Conservation (phyloP, 2,888 invertebrate species). For the Eustalomyia histrio region DNA sequence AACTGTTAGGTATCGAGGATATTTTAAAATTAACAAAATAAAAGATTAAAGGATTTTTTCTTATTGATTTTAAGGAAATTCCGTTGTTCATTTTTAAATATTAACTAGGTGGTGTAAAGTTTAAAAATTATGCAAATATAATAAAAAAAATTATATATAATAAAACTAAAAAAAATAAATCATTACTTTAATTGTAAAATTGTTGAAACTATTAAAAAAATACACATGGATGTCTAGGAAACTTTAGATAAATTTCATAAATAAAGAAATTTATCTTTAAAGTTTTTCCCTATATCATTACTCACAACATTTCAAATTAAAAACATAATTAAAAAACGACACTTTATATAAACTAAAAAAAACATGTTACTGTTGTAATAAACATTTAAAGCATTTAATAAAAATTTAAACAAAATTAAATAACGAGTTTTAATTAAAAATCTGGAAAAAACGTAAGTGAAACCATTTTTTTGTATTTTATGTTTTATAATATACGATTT, state of each 20-base stretch:
- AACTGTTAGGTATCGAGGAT: too few relatives aligned
- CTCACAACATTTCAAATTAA: constrained; percentile 1
- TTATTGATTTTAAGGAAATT: too few relatives aligned
- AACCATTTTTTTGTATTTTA: too few relatives aligned
- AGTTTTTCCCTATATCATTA: background rate
- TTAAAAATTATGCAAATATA: background rate
- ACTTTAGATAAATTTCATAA: background rate
- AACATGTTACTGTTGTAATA: constrained; percentile 42
- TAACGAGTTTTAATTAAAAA: background rate
- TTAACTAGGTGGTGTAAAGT: too few relatives aligned
- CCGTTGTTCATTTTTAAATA: too few relatives aligned
- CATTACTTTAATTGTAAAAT: constrained; percentile 27
- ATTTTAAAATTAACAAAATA: too few relatives aligned
- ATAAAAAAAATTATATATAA: background rate
- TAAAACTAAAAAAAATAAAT: background rate
- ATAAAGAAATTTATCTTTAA: constrained; percentile 17
- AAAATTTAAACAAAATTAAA: constrained; percentile 19
- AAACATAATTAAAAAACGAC: constrained; percentile 26
- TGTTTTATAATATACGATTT: constrained; percentile 13
- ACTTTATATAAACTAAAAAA: constrained; percentile 36
- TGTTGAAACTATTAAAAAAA: constrained; percentile 35
- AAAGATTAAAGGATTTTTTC: too few relatives aligned
- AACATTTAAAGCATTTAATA: constrained; percentile 57
- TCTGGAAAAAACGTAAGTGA: too few relatives aligned
- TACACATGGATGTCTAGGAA: background rate